Evolutionary conservation across 30 jellyfish, hydroid and myxozoan genomes (phyloP), one percentile per base, ranked within the genome.

Genomic region (Cassiopea xamachana): DNA sequence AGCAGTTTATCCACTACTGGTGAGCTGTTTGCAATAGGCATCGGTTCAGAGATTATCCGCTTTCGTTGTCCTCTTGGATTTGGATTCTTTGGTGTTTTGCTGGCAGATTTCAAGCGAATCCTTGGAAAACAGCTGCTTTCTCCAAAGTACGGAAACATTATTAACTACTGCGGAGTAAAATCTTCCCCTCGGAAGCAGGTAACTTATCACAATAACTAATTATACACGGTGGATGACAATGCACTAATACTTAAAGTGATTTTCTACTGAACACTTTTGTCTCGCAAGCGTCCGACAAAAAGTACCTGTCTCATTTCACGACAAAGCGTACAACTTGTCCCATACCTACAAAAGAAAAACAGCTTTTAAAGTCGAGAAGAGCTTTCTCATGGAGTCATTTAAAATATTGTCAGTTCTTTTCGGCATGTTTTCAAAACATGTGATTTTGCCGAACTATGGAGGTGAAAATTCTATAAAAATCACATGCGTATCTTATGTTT

Each of bases 1-100:
- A 81, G 77, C 73, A 90, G 46, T 76, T 80, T 83, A 46, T 90
- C 97, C 60, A 88, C 95, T 14, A 83, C 83, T 1, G 95, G 74
- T 51, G 97, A 46, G 77, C 89, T 85, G 61, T 62, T 73, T 18
- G 51, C 94, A 80, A 91, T 85, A 16, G 94, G 97, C 19, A 84
- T 51, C 47, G 97, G 97, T 59, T 79, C 94, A 39, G 97, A 91
- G 3, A 91, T 91, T 72, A 76, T 80, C 47, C 93, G 91, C 75
- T 91, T 85, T 91, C 97, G 94, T 78, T 79, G 55, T 55, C 85
- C 93, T 79, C 78, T 80, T 45, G 81, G 43, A 51, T 73, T 83
- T 12, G 69, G 73, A 45, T 69, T 87, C 48, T 73, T 88, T 10
- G 86, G 16, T 6, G 82, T 12, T 62, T 86, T 86, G 70, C 49